Evolutionary conservation across 2,888 invertebrate genomes (phyloP).

Genomic region (Phengaris arion): DNA sequence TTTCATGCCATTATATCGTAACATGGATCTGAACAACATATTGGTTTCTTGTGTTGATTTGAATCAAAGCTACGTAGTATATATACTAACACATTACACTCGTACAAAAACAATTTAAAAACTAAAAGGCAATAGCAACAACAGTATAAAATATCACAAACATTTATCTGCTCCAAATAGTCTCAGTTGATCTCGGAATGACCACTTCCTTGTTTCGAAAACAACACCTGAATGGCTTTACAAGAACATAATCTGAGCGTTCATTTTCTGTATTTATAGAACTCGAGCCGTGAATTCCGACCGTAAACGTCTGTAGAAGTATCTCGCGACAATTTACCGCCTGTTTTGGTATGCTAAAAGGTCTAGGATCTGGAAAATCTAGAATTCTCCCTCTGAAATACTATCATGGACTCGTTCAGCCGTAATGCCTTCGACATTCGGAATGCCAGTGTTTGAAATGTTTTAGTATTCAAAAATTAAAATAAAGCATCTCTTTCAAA

Average conservation of each 20-base stretch:
- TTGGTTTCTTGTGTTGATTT: too few species aligned
- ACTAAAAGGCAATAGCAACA: neutral
- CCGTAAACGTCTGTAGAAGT: slow-evolving; percentile 45
- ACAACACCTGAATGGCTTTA: slow-evolving; percentile 51
- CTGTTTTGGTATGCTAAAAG: slow-evolving; percentile 37
- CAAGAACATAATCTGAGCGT: slow-evolving; percentile 38
- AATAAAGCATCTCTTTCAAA: neutral
- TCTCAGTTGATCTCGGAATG: slow-evolving; percentile 15
- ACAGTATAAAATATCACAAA: slow-evolving; percentile 11
- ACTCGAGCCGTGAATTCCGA: slow-evolving; percentile 42
- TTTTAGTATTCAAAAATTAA: neutral
- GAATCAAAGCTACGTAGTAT: neutral
- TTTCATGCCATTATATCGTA: too few species aligned
- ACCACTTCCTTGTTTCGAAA: slow-evolving; percentile 37
- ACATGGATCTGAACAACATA: too few species aligned
- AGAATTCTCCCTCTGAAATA: slow-evolving; percentile 38
- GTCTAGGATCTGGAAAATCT: slow-evolving; percentile 32
- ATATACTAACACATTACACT: neutral
- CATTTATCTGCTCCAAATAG: neutral
- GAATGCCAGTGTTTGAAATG: neutral
- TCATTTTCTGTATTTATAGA: slow-evolving; percentile 38
- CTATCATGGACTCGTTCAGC: slow-evolving; percentile 26
- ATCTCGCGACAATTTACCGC: slow-evolving; percentile 42
- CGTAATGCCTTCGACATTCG: slow-evolving; percentile 26
- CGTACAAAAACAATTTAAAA: neutral